Percentiles rank a stretch among this genome's conserved stretches.
Conservation (phyloP, 2,113 vertebrate species). For the Phaethon lepturus region DNA sequence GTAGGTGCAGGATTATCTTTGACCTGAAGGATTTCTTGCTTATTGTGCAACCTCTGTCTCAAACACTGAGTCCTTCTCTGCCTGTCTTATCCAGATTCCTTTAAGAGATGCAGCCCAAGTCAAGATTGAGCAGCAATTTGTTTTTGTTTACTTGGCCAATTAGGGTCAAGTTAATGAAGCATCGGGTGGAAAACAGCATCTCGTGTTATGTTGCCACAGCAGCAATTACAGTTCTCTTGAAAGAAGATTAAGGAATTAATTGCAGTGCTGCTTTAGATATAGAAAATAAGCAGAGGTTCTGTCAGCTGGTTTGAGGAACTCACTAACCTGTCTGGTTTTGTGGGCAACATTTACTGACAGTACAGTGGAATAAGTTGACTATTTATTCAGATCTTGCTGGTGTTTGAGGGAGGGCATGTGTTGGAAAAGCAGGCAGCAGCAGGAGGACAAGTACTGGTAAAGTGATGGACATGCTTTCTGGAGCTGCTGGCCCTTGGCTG, state of each 20-base stretch:
- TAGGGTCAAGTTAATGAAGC: slow-evolving; percentile 51
- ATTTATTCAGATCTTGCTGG: background rate
- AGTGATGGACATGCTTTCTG: background rate
- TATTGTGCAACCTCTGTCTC: background rate
- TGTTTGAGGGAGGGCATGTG: background rate
- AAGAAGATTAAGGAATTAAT: background rate
- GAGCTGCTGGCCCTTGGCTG: background rate
- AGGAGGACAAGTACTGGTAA: background rate
- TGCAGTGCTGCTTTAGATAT: background rate
- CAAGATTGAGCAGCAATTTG: background rate
- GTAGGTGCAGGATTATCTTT: background rate
- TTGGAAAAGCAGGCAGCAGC: background rate
- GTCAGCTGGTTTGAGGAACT: background rate
- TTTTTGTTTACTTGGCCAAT: slow-evolving; percentile 42
- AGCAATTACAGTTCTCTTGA: slow-evolving; percentile 3
- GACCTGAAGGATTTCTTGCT: slow-evolving; percentile 10
- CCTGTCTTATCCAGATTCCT: background rate
- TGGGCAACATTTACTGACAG: background rate
- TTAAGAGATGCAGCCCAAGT: background rate
- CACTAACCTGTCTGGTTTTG: background rate
- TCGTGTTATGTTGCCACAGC: slow-evolving; percentile 23
- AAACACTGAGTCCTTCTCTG: background rate
- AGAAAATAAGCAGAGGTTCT: background rate
- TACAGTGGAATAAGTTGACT: background rate
- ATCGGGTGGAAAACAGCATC: background rate